Evolutionary conservation across 2,797 vertebrate species (phyloP).

Genomic region (Clarias platycephalus): DNA sequence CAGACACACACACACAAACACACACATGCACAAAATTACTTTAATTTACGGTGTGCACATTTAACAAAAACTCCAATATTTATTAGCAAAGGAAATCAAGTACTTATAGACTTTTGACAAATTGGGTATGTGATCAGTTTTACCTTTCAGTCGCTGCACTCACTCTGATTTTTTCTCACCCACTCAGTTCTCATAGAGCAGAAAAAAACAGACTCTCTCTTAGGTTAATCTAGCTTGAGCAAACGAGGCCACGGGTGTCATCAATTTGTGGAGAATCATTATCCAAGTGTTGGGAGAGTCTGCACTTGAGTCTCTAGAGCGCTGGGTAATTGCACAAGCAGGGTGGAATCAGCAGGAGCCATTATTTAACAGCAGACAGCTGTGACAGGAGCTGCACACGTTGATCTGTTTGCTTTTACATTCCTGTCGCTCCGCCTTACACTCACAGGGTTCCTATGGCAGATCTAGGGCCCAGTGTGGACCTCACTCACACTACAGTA

Average conservation of each 20-base stretch:
- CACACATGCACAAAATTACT: not conserved
- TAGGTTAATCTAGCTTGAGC: conserved; percentile 61
- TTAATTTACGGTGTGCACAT: not conserved
- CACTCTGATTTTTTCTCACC: conserved; percentile 49
- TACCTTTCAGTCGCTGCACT: conserved; percentile 11
- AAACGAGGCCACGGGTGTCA: conserved; percentile 64
- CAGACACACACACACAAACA: too few species aligned
- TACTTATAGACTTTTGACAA: not conserved
- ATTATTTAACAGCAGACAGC: conserved; percentile 64
- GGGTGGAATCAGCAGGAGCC: conserved; percentile 64
- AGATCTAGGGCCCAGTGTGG: conserved; percentile 27
- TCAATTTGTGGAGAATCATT: conserved; percentile 71
- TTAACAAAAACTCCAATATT: not conserved
- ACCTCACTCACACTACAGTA: conserved; percentile 35
- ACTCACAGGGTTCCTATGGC: conserved; percentile 49
- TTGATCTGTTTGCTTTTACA: conserved; percentile 62
- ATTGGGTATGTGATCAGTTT: conserved; percentile 29
- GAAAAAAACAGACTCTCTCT: conserved; percentile 44
- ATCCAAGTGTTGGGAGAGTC: conserved; percentile 67
- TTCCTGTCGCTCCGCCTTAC: conserved; percentile 59
- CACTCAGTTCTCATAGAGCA: conserved; percentile 55
- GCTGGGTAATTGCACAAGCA: conserved; percentile 64
- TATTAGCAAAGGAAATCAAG: not conserved
- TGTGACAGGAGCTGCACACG: conserved; percentile 52
- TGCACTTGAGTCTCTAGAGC: conserved; percentile 59